These are phyloP conservation scores for Pogoniulus pusillus DNA, from an alignment of 2,797 vertebrate genomes.

Conservation along the genomic window DNA sequence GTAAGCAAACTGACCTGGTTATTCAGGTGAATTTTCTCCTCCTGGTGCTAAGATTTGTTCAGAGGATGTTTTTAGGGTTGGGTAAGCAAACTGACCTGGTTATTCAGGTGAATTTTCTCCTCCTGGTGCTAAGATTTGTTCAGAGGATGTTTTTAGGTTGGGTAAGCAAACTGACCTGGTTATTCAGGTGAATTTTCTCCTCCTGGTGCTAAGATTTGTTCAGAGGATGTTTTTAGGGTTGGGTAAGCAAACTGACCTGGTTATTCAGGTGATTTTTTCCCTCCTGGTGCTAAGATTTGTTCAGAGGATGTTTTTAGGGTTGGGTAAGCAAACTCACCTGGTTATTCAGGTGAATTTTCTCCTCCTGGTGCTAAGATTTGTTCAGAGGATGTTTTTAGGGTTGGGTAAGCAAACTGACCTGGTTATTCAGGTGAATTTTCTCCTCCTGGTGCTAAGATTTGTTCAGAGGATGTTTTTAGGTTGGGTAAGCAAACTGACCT, in stretches of 20 bases:
- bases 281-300: background rate
- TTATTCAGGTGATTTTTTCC: background rate
- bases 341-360: background rate
- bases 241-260: constrained; percentile 31
- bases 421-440: constrained; percentile 3
- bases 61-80: background rate
- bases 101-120: background rate
- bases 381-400: background rate
- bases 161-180: constrained; percentile 39
- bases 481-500: constrained; percentile 19
- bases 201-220: background rate
- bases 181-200: background rate
- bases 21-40: background rate
- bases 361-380: background rate
- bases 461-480: background rate
- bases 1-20: constrained; percentile 45
- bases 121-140: background rate
- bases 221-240: background rate
- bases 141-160: background rate
- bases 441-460: background rate
- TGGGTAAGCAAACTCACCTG: constrained; percentile 26
- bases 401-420: constrained; percentile 19
- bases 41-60: background rate
- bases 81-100: constrained; percentile 39
- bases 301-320: background rate